Base-by-base conservation (phyloP, 2,888 invertebrate genomes). In the Metopia argyrocephala region DNA sequence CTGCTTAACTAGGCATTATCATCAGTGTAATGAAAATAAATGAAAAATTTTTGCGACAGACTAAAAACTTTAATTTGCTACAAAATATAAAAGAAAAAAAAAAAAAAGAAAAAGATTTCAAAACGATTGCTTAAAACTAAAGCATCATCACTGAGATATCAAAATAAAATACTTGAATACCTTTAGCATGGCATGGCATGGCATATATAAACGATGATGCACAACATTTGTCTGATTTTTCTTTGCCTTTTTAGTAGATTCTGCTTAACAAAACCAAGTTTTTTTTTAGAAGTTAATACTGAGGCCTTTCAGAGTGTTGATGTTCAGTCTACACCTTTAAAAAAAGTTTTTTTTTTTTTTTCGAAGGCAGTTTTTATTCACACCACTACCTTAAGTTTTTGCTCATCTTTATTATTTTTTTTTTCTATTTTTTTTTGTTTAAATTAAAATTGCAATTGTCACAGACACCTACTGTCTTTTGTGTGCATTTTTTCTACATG, bases 401-500 rank as follows among this genome's bases (percentile, higher is more conserved):
- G 25, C 23, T 54, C 21, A 15, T 54, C 25, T 54, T 23, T 54
- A 27, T 5, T 27, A 27, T 25, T 18, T 56, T 52, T 56, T 65
- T 52, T 25, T 54, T 25, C 6, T 56, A 21, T 56, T 65, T 52
- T 25, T 54, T 45, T 54, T 27, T 4, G 20, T 50, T 50, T 25
- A 59, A 12, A 18, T 52, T 38, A 65, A 78, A 50, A 45, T 54
- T 65, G 65, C 81, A 81, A 74, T 66, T 81, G 70, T 78, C 74
- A 61, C 69, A 81, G 66, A 78, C 81, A 81, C 81, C 81, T 81
- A 81, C 81, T 81, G 66, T 21, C 27, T 38, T 59, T 76, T 76
- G 28, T 61, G 20, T 31, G 1, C 9, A 23, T 28, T 61, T 20
- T 54, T 68, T 56, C 57, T 45, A 66, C 46, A 6, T 50, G 57